Base-by-base conservation (phyloP, 2,797 vertebrate species). In the Melanotaenia nigrans region DNA sequence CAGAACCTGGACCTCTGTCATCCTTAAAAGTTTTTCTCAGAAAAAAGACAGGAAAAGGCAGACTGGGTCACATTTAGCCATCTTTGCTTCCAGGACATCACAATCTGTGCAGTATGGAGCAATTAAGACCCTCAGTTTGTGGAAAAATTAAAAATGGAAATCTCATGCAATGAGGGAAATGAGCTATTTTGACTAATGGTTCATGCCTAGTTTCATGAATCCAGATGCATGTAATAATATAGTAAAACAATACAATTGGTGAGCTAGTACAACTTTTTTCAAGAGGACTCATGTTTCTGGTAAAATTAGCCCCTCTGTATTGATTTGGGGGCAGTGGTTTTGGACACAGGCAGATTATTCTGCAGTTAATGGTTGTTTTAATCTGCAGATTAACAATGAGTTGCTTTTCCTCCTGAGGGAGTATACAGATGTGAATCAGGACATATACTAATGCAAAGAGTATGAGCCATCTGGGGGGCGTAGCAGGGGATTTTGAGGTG, bases 361-460 rank as follows among this genome's bases (percentile, higher is more conserved):
- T 71, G 57, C 67, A 62, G 81, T 78, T 83, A 77, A 90, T 88
- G 74, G 83, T 81, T 71, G 66, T 83, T 85, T 85, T 90, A 91
- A 92, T 33, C 74, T 11, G 25, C 80, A 92, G 91, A 92, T 93
- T 91, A 93, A 92, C 87, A 90, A 86, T 87, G 83, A 84, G 71
- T 77, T 79, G 67, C 66, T 66, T 59, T 87, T 89, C 69, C 77
- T 83, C 71, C 74, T 74, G 82, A 82, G 81, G 84, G 73, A 71
- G 67, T 78, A 64, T 91, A 81, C 83, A 88, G 89, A 89, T 90
- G 83, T 86, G 83, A 81, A 87, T 33, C 65, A 60, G 85, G 85
- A 90, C 57, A 89, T 90, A 87, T 49, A 83, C 86, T 92, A 89
- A 92, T 91, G 88, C 85, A 89, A 53, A 18, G 36, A 69, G 68